Evolutionary conservation across 2,888 invertebrate species (phyloP).

Genomic region (Caenorhabditis virilis): DNA sequence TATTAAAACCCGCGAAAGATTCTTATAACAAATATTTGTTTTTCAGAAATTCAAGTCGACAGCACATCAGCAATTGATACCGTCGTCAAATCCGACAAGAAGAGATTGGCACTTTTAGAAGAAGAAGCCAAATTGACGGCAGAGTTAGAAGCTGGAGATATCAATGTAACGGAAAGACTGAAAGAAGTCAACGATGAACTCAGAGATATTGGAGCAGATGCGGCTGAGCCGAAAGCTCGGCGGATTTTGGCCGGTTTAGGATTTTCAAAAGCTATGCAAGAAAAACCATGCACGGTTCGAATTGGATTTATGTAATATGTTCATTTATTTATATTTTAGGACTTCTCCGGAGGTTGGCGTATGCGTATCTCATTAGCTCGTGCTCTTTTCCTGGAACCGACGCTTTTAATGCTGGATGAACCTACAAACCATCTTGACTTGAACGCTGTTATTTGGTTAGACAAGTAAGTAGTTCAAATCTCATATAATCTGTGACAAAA

Average conservation of each 20-base stretch:
- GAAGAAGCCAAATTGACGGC: conserved; percentile 84
- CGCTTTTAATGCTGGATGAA: conserved; percentile 93
- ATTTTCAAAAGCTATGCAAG: conserved; percentile 80
- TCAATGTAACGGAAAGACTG: conserved; percentile 77
- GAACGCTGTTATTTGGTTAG: conserved; percentile 99
- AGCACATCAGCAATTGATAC: conserved; percentile 90
- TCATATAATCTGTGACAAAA: neutral
- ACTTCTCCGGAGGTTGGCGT: conserved; percentile 87
- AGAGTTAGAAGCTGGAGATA: conserved; percentile 76
- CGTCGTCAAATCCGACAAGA: conserved; percentile 89
- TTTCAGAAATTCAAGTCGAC: conserved; percentile 93
- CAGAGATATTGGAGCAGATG: conserved; percentile 93
- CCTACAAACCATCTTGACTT: conserved; percentile 98
- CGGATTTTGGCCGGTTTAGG: conserved; percentile 96
- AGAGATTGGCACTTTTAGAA: conserved; percentile 80
- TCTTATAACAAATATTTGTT: neutral
- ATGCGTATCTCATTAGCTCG: conserved; percentile 77
- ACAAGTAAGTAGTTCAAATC: conserved; percentile 78
- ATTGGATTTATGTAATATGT: neutral
- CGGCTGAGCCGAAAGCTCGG: conserved; percentile 93
- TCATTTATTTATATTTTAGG: conserved; percentile 59
- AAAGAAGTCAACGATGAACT: conserved; percentile 88
- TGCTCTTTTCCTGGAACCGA: conserved; percentile 94
- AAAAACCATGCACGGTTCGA: conserved; percentile 72
- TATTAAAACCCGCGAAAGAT: conserved; percentile 1